phyloP scores from a whole-genome alignment of 2,113 vertebrate genomes.

The Struthidea cinerea region DNA sequence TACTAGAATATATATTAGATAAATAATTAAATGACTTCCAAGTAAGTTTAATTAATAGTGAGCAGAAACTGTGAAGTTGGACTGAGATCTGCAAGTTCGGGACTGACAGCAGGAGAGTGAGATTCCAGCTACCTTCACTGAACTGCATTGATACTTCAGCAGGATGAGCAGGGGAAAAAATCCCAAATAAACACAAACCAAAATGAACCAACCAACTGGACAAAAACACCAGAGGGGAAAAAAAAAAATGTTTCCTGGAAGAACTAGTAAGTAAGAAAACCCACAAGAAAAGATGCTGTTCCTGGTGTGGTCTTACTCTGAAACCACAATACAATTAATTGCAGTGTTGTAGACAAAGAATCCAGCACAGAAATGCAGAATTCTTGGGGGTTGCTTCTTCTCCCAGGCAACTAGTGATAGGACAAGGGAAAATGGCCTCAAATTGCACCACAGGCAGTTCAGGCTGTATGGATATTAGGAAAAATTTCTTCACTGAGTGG shows the following conservation, averaged over 20 bases:
- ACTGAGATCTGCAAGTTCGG: not conserved
- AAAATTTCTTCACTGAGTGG: not conserved
- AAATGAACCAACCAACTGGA: not conserved
- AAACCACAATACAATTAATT: not conserved
- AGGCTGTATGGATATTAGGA: not conserved
- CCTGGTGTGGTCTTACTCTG: not conserved
- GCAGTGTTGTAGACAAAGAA: not conserved
- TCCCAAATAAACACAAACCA: not conserved
- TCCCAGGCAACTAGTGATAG: not conserved
- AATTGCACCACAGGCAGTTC: not conserved
- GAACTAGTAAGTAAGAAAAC: not conserved
- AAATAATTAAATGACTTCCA: not conserved
- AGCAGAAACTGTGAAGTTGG: not conserved
- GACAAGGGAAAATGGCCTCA: not conserved
- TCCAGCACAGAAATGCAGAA: not conserved
- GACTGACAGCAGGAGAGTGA: not conserved
- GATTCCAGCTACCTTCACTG: not conserved
- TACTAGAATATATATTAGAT: not conserved
- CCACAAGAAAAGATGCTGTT: not conserved
- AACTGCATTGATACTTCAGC: not conserved
- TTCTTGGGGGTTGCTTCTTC: not conserved
- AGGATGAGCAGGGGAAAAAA: not conserved
- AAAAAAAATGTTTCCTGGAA: not conserved
- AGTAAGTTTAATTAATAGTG: not conserved
- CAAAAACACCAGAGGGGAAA: not conserved